These are phyloP conservation scores for Tangara arthus DNA, from an alignment of 2,797 vertebrate species.

Conservation along the genomic window DNA sequence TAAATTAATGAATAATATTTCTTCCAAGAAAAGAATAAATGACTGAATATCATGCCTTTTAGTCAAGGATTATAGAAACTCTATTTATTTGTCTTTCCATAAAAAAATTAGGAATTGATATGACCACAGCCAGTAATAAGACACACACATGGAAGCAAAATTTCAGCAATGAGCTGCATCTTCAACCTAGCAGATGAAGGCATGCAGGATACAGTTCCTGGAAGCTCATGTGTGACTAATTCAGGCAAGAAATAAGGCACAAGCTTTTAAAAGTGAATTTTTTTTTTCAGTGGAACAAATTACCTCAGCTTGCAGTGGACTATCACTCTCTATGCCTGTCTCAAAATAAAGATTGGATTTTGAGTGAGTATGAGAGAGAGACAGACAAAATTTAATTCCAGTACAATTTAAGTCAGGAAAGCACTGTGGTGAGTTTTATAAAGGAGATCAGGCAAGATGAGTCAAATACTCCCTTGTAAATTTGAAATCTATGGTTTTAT, in stretches of 20 bases:
- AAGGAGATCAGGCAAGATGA: neutral
- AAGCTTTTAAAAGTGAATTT: neutral
- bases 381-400: neutral
- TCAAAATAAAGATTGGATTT: neutral
- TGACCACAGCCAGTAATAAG: neutral
- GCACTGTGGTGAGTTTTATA: neutral
- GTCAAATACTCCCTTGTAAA: neutral
- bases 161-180: neutral
- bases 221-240: neutral
- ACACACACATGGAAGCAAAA: neutral
- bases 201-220: neutral
- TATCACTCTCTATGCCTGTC: neutral
- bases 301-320: neutral
- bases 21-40: neutral
- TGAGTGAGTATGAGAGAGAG: neutral
- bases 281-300: neutral
- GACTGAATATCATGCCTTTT: neutral
- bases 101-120: neutral
- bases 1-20: neutral
- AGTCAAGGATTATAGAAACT: neutral
- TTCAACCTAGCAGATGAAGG: neutral
- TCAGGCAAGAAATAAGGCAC: neutral
- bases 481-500: neutral
- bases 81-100: neutral
- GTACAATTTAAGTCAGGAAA: neutral